Conservation (phyloP, 2,888 invertebrate genomes). For the Macroteleia sp. region DNA sequence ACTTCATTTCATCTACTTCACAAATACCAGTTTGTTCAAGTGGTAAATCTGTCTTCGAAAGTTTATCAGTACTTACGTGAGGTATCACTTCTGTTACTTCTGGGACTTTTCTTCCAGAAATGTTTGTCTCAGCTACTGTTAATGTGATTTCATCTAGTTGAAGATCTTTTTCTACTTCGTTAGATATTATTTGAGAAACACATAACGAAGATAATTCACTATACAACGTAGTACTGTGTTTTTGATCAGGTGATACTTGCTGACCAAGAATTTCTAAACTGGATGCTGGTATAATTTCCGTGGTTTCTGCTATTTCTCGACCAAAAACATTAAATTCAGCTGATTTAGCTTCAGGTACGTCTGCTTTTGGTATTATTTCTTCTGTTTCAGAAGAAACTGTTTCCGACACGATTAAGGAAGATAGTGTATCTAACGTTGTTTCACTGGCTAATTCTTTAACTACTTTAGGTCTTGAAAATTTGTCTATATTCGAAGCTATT, state of each 20-base stretch:
- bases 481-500: conserved; percentile 31
- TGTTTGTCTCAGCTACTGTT: background rate
- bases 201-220: conserved; percentile 76
- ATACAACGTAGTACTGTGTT: conserved; percentile 80
- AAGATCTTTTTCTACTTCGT: conserved; percentile 10
- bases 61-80: background rate
- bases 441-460: conserved; percentile 67
- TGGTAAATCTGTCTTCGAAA: conserved; percentile 45
- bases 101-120: conserved; percentile 82
- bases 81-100: conserved; percentile 77
- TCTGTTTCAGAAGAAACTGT: conserved; percentile 47
- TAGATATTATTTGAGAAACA: conserved; percentile 46
- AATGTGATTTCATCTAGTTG: background rate
- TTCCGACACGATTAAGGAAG: conserved; percentile 67
- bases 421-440: conserved; percentile 71
- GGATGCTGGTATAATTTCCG: conserved; percentile 74
- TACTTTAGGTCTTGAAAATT: conserved; percentile 33
- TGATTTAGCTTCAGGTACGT: conserved; percentile 34
- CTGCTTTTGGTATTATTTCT: conserved; percentile 12
- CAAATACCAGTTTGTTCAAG: too few relatives aligned
- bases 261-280: conserved; percentile 74
- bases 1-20: too few relatives aligned
- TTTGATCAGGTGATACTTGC: conserved; percentile 70
- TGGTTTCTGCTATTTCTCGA: conserved; percentile 83
- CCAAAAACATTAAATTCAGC: conserved; percentile 67